Percentiles rank a stretch among this genome's conserved stretches.
These are phyloP conservation scores for Atractosteus spatula DNA, from an alignment of 2,113 vertebrate genomes.

Conservation along the genomic window DNA sequence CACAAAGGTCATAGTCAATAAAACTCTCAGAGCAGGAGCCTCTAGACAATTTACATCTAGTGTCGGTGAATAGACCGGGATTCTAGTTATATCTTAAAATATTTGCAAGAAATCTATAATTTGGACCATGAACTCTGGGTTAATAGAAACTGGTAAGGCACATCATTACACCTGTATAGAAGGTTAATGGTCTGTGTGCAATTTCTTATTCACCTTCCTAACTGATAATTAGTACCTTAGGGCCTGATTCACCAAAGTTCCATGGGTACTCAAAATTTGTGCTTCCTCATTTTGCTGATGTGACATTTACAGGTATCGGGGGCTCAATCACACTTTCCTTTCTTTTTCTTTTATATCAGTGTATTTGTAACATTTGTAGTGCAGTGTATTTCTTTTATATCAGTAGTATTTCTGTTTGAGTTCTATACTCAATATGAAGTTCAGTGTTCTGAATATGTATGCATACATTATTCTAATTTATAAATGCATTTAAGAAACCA, in stretches of 20 bases:
- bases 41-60: conserved; percentile 8
- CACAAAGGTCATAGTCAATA: conserved; percentile 8
- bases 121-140: conserved; percentile 23
- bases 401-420: too few relatives aligned
- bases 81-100: conserved; percentile 7
- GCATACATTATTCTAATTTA: too few relatives aligned
- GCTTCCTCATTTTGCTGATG: not conserved
- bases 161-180: conserved; percentile 23
- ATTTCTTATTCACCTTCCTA: conserved; percentile 22
- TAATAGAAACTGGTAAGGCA: conserved; percentile 25
- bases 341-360: not conserved
- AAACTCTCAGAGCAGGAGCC: not conserved
- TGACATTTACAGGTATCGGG: not conserved
- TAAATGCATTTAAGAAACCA: too few relatives aligned
- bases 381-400: not conserved
- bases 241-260: conserved; percentile 19
- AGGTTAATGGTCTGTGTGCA: conserved; percentile 26
- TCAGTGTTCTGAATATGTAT: too few relatives aligned
- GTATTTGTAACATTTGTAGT: not conserved
- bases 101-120: conserved; percentile 23
- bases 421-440: too few relatives aligned
- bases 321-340: not conserved
- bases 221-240: conserved; percentile 29
- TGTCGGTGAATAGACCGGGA: not conserved
- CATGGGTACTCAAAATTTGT: conserved; percentile 15